Evolutionary conservation across 1,140 invertebrate genomes (phyloP).

Genomic region (Helicoverpa zea): DNA sequence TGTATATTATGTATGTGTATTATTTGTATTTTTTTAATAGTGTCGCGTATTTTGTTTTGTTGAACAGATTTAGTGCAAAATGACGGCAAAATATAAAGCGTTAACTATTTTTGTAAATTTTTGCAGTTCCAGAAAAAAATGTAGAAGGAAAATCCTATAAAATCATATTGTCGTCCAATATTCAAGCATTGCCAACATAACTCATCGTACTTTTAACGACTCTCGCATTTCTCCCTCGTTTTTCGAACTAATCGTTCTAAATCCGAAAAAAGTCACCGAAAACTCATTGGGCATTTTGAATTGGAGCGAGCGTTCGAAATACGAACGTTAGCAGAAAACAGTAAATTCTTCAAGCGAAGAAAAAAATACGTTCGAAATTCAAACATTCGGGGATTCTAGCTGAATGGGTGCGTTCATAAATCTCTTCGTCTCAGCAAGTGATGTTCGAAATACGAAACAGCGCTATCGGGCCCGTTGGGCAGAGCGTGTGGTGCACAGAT

Average conservation of each 20-base stretch:
- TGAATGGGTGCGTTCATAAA: slow-evolving; percentile 75
- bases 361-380: slow-evolving; percentile 64
- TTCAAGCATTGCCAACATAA: not conserved
- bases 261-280: slow-evolving; percentile 33
- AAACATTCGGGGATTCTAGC: slow-evolving; percentile 72
- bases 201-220: not conserved
- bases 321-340: slow-evolving; percentile 56
- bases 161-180: not conserved
- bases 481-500: slow-evolving; percentile 79
- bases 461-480: slow-evolving; percentile 66
- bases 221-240: slow-evolving; percentile 13
- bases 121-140: not conserved
- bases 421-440: slow-evolving; percentile 80
- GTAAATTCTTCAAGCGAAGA: slow-evolving; percentile 54
- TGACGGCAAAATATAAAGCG: no score
- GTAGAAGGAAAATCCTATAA: not conserved
- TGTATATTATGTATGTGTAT: slow-evolving; percentile 12
- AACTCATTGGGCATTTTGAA: slow-evolving; percentile 46
- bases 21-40: not conserved
- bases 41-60: no score
- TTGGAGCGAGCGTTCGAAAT: slow-evolving; percentile 50
- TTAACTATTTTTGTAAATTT: no score
- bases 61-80: no score
- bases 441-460: slow-evolving; percentile 75
- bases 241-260: slow-evolving; percentile 33